phyloP scores from a whole-genome alignment of 1,140 invertebrate genomes.

The Harpegnathos saltator region DNA sequence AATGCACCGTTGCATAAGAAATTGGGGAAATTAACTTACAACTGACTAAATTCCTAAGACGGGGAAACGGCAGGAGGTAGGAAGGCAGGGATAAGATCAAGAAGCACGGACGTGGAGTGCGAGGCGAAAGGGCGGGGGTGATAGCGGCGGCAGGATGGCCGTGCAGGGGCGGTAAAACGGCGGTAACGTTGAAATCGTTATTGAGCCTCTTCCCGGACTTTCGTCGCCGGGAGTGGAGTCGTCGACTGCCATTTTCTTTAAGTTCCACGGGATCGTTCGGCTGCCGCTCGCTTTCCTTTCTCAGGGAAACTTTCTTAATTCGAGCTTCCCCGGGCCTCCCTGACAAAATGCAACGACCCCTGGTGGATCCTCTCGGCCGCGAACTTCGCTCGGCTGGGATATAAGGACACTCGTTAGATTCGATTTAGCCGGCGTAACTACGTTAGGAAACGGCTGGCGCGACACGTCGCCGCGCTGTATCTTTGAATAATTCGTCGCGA shows the following conservation, averaged over 20 bases:
- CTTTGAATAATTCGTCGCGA: constrained; percentile 43
- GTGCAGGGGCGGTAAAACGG: constrained; percentile 49
- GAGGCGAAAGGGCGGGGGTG: too few species aligned
- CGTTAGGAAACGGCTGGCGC: background rate
- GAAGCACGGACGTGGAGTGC: constrained; percentile 9
- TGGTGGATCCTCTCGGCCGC: constrained; percentile 4
- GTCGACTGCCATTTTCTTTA: constrained; percentile 74
- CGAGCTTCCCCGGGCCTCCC: constrained; percentile 62
- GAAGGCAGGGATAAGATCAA: constrained; percentile 55
- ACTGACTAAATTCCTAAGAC: constrained; percentile 62
- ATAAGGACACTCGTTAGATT: constrained; percentile 60
- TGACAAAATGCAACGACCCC: constrained; percentile 61
- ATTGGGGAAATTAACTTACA: constrained; percentile 76
- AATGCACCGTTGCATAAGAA: constrained; percentile 75
- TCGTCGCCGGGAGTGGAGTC: constrained; percentile 64
- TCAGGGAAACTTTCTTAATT: constrained; percentile 76
- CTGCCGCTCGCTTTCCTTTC: constrained; percentile 54
- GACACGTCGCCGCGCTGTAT: background rate
- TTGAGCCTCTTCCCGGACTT: constrained; percentile 71
- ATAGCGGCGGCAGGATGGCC: constrained; percentile 29
- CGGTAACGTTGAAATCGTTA: constrained; percentile 72
- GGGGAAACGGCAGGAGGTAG: constrained; percentile 45
- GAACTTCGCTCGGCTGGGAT: constrained; percentile 19
- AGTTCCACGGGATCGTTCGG: constrained; percentile 68
- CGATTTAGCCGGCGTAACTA: constrained; percentile 40